These are phyloP conservation scores for Typhlomys cinereus DNA, from an alignment of 2,113 vertebrate genomes.

Conservation along the genomic window DNA sequence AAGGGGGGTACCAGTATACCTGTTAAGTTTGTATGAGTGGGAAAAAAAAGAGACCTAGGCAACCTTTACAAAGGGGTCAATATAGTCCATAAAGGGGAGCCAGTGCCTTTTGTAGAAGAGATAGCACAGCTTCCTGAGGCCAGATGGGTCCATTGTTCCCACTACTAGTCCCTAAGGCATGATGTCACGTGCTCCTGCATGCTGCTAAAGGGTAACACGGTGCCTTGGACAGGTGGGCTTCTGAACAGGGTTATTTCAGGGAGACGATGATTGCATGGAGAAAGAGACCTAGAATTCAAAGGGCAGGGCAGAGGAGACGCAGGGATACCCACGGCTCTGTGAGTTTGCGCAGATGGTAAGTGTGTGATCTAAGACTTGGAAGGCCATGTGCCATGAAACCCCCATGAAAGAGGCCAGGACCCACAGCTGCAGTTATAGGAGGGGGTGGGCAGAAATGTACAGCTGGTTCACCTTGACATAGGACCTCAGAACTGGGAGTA, in stretches of 20 bases:
- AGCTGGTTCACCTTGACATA: slow-evolving; percentile 13
- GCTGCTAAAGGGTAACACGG: slow-evolving; percentile 33
- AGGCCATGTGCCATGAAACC: neutral
- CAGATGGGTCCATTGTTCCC: slow-evolving; percentile 51
- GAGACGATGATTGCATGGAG: neutral
- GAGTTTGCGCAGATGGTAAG: neutral
- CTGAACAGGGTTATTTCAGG: slow-evolving; percentile 1
- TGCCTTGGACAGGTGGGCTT: slow-evolving; percentile 31
- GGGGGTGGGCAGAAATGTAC: neutral
- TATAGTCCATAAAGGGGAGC: slow-evolving; percentile 24
- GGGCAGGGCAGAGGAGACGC: neutral
- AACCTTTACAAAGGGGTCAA: neutral
- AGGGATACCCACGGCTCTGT: neutral
- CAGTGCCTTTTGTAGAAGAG: slow-evolving; percentile 53
- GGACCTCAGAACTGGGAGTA: neutral
- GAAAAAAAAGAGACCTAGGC: slow-evolving; percentile 53
- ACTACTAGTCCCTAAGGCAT: neutral
- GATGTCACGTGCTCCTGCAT: neutral
- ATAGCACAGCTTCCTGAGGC: slow-evolving; percentile 49
- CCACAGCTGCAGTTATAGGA: neutral
- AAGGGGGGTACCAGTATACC: too few species aligned
- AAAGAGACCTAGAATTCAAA: neutral
- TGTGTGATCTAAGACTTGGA: neutral
- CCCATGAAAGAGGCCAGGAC: neutral
- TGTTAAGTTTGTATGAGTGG: too few species aligned